These are phyloP conservation scores for Oscheius sp. DNA, from an alignment of 2,888 invertebrate genomes.

Conservation along the genomic window DNA sequence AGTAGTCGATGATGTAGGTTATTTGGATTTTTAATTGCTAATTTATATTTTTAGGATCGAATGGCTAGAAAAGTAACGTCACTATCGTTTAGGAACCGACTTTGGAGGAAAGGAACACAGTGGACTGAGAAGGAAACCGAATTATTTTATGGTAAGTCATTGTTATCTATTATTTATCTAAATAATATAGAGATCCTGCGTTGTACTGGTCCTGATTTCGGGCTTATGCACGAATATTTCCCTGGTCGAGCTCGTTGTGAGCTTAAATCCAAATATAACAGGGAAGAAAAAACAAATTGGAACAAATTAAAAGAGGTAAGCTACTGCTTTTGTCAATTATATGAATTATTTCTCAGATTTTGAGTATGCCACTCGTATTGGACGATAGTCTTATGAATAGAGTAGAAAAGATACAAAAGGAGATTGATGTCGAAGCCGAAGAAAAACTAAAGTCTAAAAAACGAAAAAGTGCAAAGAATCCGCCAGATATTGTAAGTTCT, in stretches of 20 bases:
- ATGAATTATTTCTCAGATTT: not conserved
- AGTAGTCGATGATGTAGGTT: slow-evolving; percentile 58
- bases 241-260: slow-evolving; percentile 60
- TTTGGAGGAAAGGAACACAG: slow-evolving; percentile 46
- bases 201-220: slow-evolving; percentile 66
- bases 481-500: not conserved
- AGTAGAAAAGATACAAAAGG: slow-evolving; percentile 19
- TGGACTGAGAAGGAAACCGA: slow-evolving; percentile 63
- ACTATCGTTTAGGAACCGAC: slow-evolving; percentile 57
- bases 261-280: slow-evolving; percentile 65
- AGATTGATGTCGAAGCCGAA: slow-evolving; percentile 29
- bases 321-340: not conserved
- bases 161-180: not conserved
- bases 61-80: slow-evolving; percentile 53
- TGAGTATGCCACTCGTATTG: slow-evolving; percentile 31
- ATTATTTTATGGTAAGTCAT: slow-evolving; percentile 57
- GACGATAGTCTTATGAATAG: slow-evolving; percentile 29
- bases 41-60: slow-evolving; percentile 36
- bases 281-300: slow-evolving; percentile 61
- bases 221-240: slow-evolving; percentile 67
- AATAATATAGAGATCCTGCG: slow-evolving; percentile 55
- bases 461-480: not conserved
- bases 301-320: slow-evolving; percentile 41
- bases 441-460: not conserved
- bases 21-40: not conserved